A percentile compares a stretch with the other conserved stretches of the same genome.
phyloP scores from a whole-genome alignment of 1,140 invertebrate genomes.

The Rhyacophila brunnea region DNA sequence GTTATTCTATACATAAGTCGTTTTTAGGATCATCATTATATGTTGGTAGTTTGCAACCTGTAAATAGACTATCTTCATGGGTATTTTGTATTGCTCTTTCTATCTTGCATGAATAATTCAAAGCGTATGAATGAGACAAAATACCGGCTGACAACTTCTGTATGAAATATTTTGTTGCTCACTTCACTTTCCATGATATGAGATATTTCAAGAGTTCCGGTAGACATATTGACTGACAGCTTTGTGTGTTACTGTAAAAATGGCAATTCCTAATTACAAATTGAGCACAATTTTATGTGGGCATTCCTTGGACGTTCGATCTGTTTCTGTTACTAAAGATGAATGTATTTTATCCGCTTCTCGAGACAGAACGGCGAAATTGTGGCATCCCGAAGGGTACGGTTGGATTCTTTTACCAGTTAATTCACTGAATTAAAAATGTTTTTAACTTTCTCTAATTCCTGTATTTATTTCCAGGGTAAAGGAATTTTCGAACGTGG shows the following conservation, averaged over 20 bases:
- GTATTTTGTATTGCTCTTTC: too few species aligned
- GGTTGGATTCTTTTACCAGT: conserved; percentile 33
- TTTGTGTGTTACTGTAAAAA: conserved; percentile 24
- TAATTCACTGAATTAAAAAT: conserved; percentile 12
- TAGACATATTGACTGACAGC: too few species aligned
- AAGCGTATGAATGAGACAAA: too few species aligned
- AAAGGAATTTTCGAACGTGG: conserved; percentile 59
- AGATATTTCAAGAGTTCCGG: not conserved
- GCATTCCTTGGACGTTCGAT: conserved; percentile 82
- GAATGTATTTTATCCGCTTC: conserved; percentile 80
- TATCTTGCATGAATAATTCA: too few species aligned
- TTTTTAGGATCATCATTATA: too few species aligned
- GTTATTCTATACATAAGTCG: too few species aligned
- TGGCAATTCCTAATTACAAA: conserved; percentile 64
- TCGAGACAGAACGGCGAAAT: conserved; percentile 79
- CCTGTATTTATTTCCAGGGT: conserved; percentile 50
- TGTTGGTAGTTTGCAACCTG: too few species aligned
- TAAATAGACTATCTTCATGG: too few species aligned
- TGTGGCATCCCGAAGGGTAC: conserved; percentile 81
- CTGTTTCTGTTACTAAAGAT: conserved; percentile 64
- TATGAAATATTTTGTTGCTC: not conserved
- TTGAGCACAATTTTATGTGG: conserved; percentile 73
- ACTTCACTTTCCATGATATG: not conserved
- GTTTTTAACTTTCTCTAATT: conserved; percentile 16
- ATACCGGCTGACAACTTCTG: not conserved